Base-by-base conservation (phyloP, 37 sponge, comb jelly and placozoan species). In the Ianthella basta region DNA sequence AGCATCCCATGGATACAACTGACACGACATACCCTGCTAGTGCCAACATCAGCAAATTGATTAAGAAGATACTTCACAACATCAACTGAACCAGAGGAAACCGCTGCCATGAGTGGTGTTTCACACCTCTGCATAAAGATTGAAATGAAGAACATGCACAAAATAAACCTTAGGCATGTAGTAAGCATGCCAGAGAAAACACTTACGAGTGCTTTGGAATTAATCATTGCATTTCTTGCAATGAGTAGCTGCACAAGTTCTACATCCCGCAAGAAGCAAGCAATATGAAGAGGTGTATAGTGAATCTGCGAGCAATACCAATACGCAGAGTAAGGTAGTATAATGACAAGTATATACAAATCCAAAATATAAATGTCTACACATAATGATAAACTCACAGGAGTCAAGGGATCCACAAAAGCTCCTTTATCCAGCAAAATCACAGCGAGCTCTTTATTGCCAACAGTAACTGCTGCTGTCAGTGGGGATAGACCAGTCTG, bases 261-360 rank as follows among this genome's bases (percentile, higher is more conserved):
- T 34, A 69, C 12, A 30, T 30, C 27, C 6, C 35, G 10, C 34
- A 69, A 30, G 12, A 69, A 69, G 6, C 70, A 69, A 30, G 70
- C 70, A n/a, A 69, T 35, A 30, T 69, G 70, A 69, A 69, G 70
- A 30, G 70, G 70, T 30, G 70, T 69, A 33, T 34, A 30, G 12
- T 34, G 70, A 30, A 18, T 30, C 70, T 69, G 70, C 6, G 6
- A 69, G 70, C 34, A 69, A 30, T 27, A 13, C 33, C 0, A 61
- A 25, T 61, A 61, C 14, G 10, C n/a, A 61, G 63, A 12, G 25
- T 27, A 61, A n/a, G 25, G n/a, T 27, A 13, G 63, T 61, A 61
- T 5, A 27, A 10, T 61, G n/a, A 12, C 4, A 13, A 61, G 25
- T 69, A n/a, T n/a, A n/a, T n/a, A n/a, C n/a, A n/a, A n/a, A n/a